These are phyloP conservation scores for Phyllostomus discolor DNA, from an alignment of 2,113 vertebrate species.

Conservation along the genomic window DNA sequence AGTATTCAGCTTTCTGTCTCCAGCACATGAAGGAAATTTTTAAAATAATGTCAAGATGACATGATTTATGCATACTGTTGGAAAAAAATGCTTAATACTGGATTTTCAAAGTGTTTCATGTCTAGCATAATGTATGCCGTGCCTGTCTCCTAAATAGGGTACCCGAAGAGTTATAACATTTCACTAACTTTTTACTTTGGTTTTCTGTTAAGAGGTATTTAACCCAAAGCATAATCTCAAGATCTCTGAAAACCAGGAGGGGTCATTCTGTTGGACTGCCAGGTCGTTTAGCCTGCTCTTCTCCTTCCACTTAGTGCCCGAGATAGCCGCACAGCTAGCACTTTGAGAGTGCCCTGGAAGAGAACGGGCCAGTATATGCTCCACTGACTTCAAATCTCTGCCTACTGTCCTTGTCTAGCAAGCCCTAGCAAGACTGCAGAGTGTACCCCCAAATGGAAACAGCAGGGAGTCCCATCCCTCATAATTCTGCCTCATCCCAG, in stretches of 20 bases:
- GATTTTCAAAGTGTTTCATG: background rate
- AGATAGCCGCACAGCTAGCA: background rate
- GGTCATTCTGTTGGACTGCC: background rate
- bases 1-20: background rate
- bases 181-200: constrained; percentile 30
- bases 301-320: background rate
- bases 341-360: background rate
- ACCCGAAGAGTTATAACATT: background rate
- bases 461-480: background rate
- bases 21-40: background rate
- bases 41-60: background rate
- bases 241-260: background rate
- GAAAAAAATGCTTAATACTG: constrained; percentile 10
- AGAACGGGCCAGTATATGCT: background rate
- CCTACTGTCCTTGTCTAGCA: background rate
- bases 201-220: constrained; percentile 12
- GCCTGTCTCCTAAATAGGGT: background rate
- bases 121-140: background rate
- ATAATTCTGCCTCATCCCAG: background rate
- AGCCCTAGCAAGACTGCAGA: background rate
- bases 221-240: background rate
- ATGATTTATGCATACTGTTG: background rate
- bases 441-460: background rate
- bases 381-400: background rate
- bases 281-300: background rate